These are phyloP conservation scores for Hypena proboscidalis DNA, from an alignment of 2,888 invertebrate species.

Conservation along the genomic window DNA sequence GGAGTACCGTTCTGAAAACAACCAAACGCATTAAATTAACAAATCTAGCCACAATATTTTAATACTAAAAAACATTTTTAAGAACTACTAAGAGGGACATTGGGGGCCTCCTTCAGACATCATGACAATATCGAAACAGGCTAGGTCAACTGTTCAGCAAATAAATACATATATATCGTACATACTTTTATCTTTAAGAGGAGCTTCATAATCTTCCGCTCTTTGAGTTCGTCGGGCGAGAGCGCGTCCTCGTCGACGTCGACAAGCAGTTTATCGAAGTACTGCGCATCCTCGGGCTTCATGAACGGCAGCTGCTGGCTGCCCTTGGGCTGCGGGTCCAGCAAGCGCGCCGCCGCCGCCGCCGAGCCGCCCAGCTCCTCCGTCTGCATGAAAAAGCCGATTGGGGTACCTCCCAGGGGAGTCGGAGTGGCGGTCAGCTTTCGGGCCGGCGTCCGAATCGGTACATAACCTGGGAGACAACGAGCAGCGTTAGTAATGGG, in stretches of 20 bases:
- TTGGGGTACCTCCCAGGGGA: constrained; percentile 96
- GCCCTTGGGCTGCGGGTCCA: constrained; percentile 98
- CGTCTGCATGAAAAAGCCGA: constrained; percentile 97
- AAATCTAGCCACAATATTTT: too few relatives aligned
- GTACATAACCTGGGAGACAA: constrained; percentile 91
- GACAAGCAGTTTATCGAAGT: constrained; percentile 98
- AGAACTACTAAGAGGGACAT: too few relatives aligned
- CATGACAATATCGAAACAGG: too few relatives aligned
- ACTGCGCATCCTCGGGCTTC: constrained; percentile 99
- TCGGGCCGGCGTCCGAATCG: constrained; percentile 98
- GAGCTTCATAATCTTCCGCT: constrained; percentile 99
- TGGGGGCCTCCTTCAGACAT: too few relatives aligned
- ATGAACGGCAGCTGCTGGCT: constrained; percentile 97
- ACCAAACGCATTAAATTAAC: neutral
- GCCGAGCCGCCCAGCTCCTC: constrained; percentile 94
- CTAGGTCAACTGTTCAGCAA: neutral
- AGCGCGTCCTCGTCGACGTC: constrained; percentile 99
- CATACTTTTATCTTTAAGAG: constrained; percentile 95
- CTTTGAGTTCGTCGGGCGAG: constrained; percentile 98
- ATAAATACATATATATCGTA: neutral
- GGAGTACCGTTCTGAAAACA: constrained; percentile 95
- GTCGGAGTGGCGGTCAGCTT: constrained; percentile 99
- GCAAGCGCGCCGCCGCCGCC: constrained; percentile 90
- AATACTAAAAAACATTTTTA: too few relatives aligned
- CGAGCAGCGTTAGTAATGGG: constrained; percentile 45